A percentile compares a stretch with the other conserved stretches of the same genome.
phyloP scores from a whole-genome alignment of 2,113 vertebrate species.

The Sebastes fasciatus region DNA sequence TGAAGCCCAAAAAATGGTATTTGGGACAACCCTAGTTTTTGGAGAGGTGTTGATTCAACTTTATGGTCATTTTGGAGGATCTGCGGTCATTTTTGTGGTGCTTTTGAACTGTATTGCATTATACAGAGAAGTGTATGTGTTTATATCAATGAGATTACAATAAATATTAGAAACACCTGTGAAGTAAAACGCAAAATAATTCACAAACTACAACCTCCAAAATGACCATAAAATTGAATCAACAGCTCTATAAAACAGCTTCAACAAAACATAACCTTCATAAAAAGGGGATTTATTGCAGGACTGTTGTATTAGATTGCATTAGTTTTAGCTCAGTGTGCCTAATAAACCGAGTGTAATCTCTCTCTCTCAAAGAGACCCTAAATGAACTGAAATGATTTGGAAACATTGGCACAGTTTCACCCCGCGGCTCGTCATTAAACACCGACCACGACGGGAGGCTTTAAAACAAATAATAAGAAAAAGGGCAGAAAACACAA shows the following conservation, averaged over 20 bases:
- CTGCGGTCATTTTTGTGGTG: too few species aligned
- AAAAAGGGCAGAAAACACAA: slow-evolving; percentile 15
- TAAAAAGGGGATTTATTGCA: not conserved
- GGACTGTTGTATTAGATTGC: not conserved
- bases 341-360: slow-evolving; percentile 1
- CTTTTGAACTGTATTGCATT: too few species aligned
- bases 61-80: too few species aligned
- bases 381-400: slow-evolving; percentile 5
- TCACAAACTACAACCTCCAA: not conserved
- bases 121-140: too few species aligned
- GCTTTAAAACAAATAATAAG: not conserved
- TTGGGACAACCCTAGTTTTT: too few species aligned
- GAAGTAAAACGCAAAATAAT: not conserved
- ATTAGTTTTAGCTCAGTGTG: not conserved
- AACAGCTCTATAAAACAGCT: not conserved
- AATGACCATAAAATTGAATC: not conserved
- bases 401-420: slow-evolving; percentile 56
- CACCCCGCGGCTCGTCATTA: slow-evolving; percentile 14
- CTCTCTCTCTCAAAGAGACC: slow-evolving; percentile 1
- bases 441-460: not conserved
- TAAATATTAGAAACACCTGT: not conserved
- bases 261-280: not conserved
- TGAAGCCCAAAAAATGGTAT: too few species aligned
- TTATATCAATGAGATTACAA: not conserved
- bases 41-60: too few species aligned